These are phyloP conservation scores for Antrozous pallidus DNA, from an alignment of 2,797 vertebrate species.

Conservation along the genomic window DNA sequence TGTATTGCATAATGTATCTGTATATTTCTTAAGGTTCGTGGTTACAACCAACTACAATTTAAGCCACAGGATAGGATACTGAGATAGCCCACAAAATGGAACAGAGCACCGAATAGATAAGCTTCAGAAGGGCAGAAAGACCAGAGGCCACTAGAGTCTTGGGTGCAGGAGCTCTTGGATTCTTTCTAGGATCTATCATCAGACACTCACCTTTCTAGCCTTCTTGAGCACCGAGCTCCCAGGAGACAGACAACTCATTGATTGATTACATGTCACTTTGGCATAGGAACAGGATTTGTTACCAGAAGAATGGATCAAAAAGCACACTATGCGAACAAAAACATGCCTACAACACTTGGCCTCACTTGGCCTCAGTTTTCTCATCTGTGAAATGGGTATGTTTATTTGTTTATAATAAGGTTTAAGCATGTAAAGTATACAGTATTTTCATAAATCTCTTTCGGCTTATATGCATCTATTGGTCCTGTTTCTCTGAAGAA, in stretches of 20 bases:
- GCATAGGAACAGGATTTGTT: background rate
- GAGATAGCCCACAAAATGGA: background rate
- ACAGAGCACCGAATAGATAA: background rate
- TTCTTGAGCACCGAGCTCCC: background rate
- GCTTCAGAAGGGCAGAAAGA: background rate
- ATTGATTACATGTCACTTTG: background rate
- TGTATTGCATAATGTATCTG: background rate
- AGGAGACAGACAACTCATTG: background rate
- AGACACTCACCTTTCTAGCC: background rate
- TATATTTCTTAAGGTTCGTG: background rate
- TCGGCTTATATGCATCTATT: background rate
- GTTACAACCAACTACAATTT: background rate
- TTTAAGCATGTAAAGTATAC: background rate
- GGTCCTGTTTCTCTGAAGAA: conserved; percentile 18
- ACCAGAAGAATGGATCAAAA: background rate
- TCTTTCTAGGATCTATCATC: background rate
- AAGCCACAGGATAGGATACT: background rate
- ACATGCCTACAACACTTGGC: background rate
- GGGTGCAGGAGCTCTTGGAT: background rate
- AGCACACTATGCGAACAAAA: background rate
- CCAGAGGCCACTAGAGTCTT: background rate
- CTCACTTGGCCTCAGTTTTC: background rate
- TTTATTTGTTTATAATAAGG: background rate
- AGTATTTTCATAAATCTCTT: background rate
- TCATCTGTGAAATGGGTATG: background rate